Evolutionary conservation across 2,888 invertebrate genomes (phyloP), one percentile per base, ranked within the genome.

Genomic region (Cantharis rustica): DNA sequence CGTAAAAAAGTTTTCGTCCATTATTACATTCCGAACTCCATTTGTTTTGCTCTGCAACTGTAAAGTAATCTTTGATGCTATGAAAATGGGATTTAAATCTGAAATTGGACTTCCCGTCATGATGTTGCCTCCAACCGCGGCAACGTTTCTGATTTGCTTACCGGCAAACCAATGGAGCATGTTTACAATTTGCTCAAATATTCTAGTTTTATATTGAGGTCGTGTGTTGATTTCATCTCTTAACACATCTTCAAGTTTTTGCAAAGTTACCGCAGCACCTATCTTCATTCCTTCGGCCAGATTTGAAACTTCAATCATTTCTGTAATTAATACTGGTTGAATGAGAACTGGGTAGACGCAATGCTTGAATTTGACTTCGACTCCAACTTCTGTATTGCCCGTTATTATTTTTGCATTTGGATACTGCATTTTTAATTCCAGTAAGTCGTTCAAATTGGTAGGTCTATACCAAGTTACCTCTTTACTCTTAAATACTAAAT

Each of bases 101-200:
- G 98, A 98, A 86, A 98, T 98, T 0, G 98, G 98, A 88, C 98
- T 98, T 11, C 87, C 88, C 0, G 98, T 98, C 90, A 98, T 94
- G 79, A 98, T 95, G 87, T 98, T 98, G 20, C 98, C 98, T 61
- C 95, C 97, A 26, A 98, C 89, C 13, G 96, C 93, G 69, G 97
- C 98, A 13, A 97, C 97, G 88, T 98, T 98, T 79, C 98, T 91
- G 69, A 98, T 96, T 90, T 98, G 98, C 85, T 94, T 95, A 7
- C 98, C 98, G 69, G 97, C 98, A 90, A 98, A 98, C 93, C 95
- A 97, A 86, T 96, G 93, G 20, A 98, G 89, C 95, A 98, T 98
- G 72, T 95, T 92, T 5, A 93, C 90, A 20, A 96, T 91, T 27
- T 94, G 92, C 83, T 89, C 89, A 82, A 93, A 94, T 77, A 93